Evolutionary conservation across 2,888 invertebrate genomes (phyloP).

Genomic region (Apodemia hepburni): DNA sequence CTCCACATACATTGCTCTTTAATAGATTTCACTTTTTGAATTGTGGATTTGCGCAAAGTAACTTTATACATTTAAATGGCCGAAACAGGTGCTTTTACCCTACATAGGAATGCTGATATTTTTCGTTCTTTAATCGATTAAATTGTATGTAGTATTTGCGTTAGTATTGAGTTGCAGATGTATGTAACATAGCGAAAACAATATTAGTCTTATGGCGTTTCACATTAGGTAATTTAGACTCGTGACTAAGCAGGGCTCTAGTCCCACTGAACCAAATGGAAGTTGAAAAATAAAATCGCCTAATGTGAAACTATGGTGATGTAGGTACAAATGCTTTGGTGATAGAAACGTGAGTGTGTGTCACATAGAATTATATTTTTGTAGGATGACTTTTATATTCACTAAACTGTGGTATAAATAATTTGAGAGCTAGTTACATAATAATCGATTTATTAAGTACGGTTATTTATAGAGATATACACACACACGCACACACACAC

Average conservation of each 20-base stretch:
- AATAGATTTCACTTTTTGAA: no score
- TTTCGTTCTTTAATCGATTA: not conserved
- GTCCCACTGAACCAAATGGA: not conserved
- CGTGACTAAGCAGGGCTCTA: not conserved
- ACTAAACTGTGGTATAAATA: not conserved
- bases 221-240: not conserved
- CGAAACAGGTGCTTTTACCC: no score
- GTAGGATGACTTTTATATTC: not conserved
- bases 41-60: no score
- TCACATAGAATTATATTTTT: conserved; percentile 6
- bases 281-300: not conserved
- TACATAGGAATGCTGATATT: no score
- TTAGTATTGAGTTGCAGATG: not conserved
- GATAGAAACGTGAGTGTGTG: not conserved
- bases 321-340: conserved; percentile 5
- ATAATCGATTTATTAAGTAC: no score
- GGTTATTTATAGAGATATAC: no score
- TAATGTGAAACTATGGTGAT: not conserved
- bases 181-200: not conserved
- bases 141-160: not conserved
- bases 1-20: no score
- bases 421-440: not conserved
- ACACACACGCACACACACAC: no score
- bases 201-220: not conserved
- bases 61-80: no score